These are phyloP conservation scores for Acromyrmex charruanus DNA, from an alignment of 1,140 invertebrate genomes.

Conservation along the genomic window DNA sequence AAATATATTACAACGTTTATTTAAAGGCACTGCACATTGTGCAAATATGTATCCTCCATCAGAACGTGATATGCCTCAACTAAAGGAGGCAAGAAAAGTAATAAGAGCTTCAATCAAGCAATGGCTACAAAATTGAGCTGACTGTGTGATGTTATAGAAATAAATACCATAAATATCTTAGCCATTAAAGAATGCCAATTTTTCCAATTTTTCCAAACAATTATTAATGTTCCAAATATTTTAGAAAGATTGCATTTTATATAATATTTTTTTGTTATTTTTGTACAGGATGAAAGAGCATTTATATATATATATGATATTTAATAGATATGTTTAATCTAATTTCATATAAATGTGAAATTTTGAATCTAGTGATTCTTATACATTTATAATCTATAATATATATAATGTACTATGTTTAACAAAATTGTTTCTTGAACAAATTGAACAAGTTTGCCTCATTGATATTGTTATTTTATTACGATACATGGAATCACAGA, in stretches of 20 bases:
- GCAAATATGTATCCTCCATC: constrained; percentile 92
- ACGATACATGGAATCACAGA: too few species aligned
- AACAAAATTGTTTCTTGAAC: too few species aligned
- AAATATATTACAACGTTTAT: constrained; percentile 43
- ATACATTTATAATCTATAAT: constrained; percentile 3
- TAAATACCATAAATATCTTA: not conserved
- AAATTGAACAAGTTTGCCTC: too few species aligned
- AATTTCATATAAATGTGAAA: constrained; percentile 60
- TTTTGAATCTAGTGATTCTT: constrained; percentile 54
- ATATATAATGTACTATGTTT: too few species aligned
- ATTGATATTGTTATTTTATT: too few species aligned
- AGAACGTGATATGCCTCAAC: constrained; percentile 88
- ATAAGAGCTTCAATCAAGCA: constrained; percentile 87
- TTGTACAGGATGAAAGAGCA: constrained; percentile 33
- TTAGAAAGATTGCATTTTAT: constrained; percentile 25
- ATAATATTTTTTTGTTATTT: constrained; percentile 39
- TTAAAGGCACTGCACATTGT: constrained; percentile 92
- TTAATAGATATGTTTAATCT: constrained; percentile 74
- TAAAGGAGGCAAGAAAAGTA: constrained; percentile 89
- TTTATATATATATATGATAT: constrained; percentile 64
- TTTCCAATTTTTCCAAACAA: not conserved
- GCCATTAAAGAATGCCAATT: not conserved
- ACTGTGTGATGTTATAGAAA: constrained; percentile 3
- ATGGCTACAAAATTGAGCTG: constrained; percentile 83
- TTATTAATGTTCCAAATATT: constrained; percentile 38